phyloP scores from a whole-genome alignment of 1,140 invertebrate genomes.

The Nixonia krombeini region DNA sequence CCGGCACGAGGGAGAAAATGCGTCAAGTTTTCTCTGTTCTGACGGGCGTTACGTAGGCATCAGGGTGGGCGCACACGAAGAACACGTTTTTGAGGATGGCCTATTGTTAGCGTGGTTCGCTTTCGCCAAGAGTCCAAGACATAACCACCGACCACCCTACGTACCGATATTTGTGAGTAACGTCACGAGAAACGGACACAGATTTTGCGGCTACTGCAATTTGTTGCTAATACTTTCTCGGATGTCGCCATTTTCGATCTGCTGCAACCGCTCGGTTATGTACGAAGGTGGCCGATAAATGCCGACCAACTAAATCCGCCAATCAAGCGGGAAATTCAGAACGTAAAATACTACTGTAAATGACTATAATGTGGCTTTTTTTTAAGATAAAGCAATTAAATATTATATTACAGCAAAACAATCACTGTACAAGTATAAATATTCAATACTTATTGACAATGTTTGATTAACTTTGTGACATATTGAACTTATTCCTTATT shows the following conservation, averaged over 20 bases:
- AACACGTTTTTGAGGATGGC: not conserved
- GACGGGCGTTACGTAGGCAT: not conserved
- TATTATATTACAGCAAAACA: too few relatives aligned
- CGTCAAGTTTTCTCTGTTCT: not conserved
- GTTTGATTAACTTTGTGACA: too few relatives aligned
- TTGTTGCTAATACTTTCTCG: too few relatives aligned
- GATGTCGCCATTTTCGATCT: slow-evolving; percentile 56
- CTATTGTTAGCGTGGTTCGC: slow-evolving; percentile 43
- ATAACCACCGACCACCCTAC: slow-evolving; percentile 41
- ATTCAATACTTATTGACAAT: too few relatives aligned
- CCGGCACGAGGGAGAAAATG: slow-evolving; percentile 24
- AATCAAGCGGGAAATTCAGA: slow-evolving; percentile 9
- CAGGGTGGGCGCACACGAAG: not conserved
- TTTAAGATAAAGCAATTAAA: too few relatives aligned
- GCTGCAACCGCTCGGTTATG: slow-evolving; percentile 16
- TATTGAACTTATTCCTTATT: too few relatives aligned
- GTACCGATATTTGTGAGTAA: slow-evolving; percentile 38
- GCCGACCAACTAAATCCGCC: too few relatives aligned
- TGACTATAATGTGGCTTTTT: too few relatives aligned
- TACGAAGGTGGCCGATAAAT: too few relatives aligned
- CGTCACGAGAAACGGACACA: slow-evolving; percentile 48
- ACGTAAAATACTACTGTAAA: too few relatives aligned
- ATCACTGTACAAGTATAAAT: too few relatives aligned
- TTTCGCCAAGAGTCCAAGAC: slow-evolving; percentile 59
- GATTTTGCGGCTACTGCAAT: too few relatives aligned